Percentiles rank a stretch among this genome's conserved stretches.
phyloP scores from a whole-genome alignment of 2,797 vertebrate species.

The Silurus lanzhouensis region DNA sequence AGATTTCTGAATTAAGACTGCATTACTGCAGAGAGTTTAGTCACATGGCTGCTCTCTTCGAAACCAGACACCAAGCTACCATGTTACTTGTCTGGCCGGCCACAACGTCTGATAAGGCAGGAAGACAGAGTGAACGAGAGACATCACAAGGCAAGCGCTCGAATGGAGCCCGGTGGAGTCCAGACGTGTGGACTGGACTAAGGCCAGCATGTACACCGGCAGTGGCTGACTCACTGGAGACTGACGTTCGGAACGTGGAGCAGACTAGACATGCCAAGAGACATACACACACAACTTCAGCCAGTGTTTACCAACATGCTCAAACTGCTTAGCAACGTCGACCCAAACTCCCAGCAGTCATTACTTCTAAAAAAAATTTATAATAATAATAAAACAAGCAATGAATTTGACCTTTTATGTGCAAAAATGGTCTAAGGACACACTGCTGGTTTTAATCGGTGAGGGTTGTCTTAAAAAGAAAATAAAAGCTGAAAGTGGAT shows the following conservation, averaged over 20 bases:
- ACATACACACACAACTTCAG: slow-evolving; percentile 51
- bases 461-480: not conserved
- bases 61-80: not conserved
- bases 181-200: not conserved
- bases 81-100: slow-evolving; percentile 8
- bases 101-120: slow-evolving; percentile 10
- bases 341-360: slow-evolving; percentile 53
- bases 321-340: slow-evolving; percentile 64
- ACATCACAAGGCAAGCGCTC: not conserved
- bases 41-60: slow-evolving; percentile 16
- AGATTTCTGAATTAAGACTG: not conserved
- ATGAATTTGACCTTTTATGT: slow-evolving; percentile 52
- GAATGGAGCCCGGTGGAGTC: not conserved
- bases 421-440: slow-evolving; percentile 37
- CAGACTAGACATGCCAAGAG: slow-evolving; percentile 46
- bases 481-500: not conserved
- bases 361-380: not conserved
- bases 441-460: not conserved
- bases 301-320: slow-evolving; percentile 64
- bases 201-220: slow-evolving; percentile 32
- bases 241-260: slow-evolving; percentile 30
- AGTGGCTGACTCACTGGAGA: slow-evolving; percentile 46
- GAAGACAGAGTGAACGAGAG: not conserved
- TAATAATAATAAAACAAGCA: slow-evolving; percentile 8
- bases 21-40: not conserved